Evolutionary conservation across 2,113 vertebrate genomes (phyloP).

Genomic region (Otus sunia): DNA sequence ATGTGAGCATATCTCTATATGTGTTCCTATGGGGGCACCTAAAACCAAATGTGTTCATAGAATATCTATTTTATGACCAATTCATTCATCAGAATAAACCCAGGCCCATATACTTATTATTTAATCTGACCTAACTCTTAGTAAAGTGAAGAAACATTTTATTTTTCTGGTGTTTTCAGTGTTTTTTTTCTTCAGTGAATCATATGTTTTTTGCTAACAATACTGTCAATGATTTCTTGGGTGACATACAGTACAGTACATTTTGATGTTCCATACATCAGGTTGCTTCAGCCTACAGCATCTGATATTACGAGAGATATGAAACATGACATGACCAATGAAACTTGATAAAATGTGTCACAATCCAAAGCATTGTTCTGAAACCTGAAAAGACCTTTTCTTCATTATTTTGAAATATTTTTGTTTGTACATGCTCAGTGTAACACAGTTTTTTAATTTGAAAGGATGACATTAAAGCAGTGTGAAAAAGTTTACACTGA

Average conservation of each 20-base stretch:
- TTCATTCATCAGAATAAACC: not conserved
- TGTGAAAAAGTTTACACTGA: not conserved
- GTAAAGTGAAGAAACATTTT: not conserved
- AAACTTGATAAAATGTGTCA: not conserved
- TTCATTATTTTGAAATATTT: not conserved
- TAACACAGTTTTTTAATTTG: not conserved
- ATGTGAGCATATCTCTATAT: not conserved
- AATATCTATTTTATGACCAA: not conserved
- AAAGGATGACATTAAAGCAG: not conserved
- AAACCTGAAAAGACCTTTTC: not conserved
- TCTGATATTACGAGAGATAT: not conserved
- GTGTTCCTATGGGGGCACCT: not conserved
- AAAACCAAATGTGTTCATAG: not conserved
- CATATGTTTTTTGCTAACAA: not conserved
- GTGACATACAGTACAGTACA: not conserved
- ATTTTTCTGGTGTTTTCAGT: not conserved
- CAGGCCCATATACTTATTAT: not conserved
- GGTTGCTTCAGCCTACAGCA: not conserved
- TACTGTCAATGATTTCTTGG: not conserved
- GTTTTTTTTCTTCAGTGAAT: not conserved
- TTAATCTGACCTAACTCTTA: not conserved
- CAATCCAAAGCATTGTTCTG: not conserved
- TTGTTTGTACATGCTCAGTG: not conserved
- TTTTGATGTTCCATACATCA: not conserved
- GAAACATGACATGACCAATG: not conserved